Evolutionary conservation across 1,140 invertebrate species (phyloP).

Genomic region (Eupristina koningsbergeri): DNA sequence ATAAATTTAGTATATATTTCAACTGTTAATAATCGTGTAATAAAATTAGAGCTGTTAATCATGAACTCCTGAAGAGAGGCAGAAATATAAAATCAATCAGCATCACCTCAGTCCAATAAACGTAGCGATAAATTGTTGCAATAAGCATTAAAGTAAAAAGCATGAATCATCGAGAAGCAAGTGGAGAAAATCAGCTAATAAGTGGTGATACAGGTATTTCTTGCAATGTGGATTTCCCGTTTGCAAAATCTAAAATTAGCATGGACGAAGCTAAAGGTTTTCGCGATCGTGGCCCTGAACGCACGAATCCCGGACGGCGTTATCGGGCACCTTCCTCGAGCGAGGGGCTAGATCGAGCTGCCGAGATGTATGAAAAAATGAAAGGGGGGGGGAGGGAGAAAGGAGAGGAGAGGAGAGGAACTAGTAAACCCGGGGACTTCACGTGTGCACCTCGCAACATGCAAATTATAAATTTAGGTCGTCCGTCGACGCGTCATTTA

Average conservation of each 20-base stretch:
- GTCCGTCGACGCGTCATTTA: conserved; percentile 39
- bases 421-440: too few species aligned
- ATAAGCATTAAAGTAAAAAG: background rate
- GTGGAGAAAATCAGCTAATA: background rate
- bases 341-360: too few species aligned
- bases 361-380: background rate
- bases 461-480: conserved; percentile 45
- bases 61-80: background rate
- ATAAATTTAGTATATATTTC: too few species aligned
- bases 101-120: background rate
- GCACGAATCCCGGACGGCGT: background rate
- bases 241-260: background rate
- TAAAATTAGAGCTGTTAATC: background rate
- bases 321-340: background rate
- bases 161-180: conserved; percentile 3
- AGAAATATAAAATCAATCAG: conserved; percentile 13
- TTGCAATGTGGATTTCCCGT: too few species aligned
- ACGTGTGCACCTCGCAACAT: background rate
- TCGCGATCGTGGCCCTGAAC: background rate
- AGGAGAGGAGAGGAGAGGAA: background rate
- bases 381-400: background rate
- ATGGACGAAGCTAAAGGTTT: background rate
- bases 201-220: background rate
- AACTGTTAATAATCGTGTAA: background rate
- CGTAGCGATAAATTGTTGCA: background rate